Evolutionary conservation across 2,113 vertebrate species (phyloP).

Genomic region (Recurvirostra avosetta): DNA sequence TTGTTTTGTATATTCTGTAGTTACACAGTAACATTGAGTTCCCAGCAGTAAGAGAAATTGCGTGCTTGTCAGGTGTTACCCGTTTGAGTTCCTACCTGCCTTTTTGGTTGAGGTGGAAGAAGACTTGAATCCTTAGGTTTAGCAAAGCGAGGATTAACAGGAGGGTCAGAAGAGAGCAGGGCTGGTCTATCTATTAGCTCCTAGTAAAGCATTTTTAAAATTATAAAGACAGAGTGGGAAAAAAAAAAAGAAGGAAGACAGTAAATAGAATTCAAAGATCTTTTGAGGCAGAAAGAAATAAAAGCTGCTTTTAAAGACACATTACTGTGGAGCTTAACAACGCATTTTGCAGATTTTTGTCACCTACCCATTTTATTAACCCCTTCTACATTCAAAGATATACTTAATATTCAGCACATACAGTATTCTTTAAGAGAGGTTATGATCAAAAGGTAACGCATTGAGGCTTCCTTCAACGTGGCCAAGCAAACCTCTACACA

Average conservation of each 20-base stretch:
- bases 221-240: not conserved
- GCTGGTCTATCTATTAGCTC: slow-evolving; percentile 66
- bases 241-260: slow-evolving; percentile 28
- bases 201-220: slow-evolving; percentile 59
- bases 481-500: not conserved
- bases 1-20: not conserved
- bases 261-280: slow-evolving; percentile 48
- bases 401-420: not conserved
- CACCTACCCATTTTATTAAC: not conserved
- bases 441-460: not conserved
- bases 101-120: slow-evolving; percentile 76
- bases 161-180: slow-evolving; percentile 64
- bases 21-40: not conserved
- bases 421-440: not conserved
- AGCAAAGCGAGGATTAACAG: slow-evolving; percentile 72
- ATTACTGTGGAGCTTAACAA: not conserved
- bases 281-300: not conserved
- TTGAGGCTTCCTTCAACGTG: not conserved
- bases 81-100: slow-evolving; percentile 82
- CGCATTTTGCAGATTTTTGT: not conserved
- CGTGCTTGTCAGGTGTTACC: not conserved
- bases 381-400: not conserved
- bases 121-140: slow-evolving; percentile 73
- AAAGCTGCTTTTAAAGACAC: not conserved
- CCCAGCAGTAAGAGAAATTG: not conserved